A percentile compares a stretch with the other conserved stretches of the same genome.
phyloP scores from a whole-genome alignment of 2,797 vertebrate genomes.

The Pterois miles region DNA sequence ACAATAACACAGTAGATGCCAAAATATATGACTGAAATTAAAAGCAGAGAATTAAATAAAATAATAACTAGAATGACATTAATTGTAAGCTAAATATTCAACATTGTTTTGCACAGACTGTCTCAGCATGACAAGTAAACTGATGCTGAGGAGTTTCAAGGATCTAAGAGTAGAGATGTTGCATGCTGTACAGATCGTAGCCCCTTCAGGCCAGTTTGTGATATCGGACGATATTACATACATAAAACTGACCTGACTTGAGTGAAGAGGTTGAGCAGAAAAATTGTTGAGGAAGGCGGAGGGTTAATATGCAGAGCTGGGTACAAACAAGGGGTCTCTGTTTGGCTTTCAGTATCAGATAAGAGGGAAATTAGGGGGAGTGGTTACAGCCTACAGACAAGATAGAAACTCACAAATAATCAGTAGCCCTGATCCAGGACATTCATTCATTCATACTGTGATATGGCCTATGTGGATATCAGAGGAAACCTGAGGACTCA shows the following conservation, averaged over 20 bases:
- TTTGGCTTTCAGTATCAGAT: conserved; percentile 50
- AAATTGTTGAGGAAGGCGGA: neutral
- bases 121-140: neutral
- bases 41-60: too few species aligned
- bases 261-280: conserved; percentile 1
- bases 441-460: neutral
- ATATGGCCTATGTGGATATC: neutral
- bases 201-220: neutral
- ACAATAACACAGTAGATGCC: too few species aligned
- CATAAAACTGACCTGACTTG: neutral
- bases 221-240: neutral
- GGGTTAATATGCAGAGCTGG: conserved; percentile 35
- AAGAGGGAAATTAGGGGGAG: conserved; percentile 29
- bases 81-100: neutral
- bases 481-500: neutral
- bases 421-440: neutral
- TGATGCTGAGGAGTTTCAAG: neutral
- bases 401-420: conserved; percentile 16
- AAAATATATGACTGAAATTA: too few species aligned
- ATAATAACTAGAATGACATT: too few species aligned
- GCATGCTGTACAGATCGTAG: neutral
- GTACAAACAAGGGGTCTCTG: conserved; percentile 51
- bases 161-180: neutral
- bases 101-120: neutral
- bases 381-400: conserved; percentile 21